Base-by-base conservation (phyloP, 1,140 invertebrate genomes). In the Atta texana region DNA sequence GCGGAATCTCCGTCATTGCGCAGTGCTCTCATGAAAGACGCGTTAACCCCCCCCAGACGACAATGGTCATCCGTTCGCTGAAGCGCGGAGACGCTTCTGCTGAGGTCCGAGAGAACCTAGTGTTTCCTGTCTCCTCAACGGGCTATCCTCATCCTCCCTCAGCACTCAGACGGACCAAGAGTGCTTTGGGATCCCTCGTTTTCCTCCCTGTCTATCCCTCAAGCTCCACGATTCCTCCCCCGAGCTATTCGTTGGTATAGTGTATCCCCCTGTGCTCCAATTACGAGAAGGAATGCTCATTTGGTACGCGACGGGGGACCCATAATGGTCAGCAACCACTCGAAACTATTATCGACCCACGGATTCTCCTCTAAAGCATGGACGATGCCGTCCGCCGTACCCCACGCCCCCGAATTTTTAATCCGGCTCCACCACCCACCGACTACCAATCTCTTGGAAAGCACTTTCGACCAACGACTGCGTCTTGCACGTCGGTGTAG, bases 281-380 rank as follows among this genome's bases (percentile, higher is more conserved):
- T 92, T 92, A 92, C 91, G 87, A 90, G 86, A 76, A 92, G 91
- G 91, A 92, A 92, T 92, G 91, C 91, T 92, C 91, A 92, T 92
- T 92, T 92, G 88, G 69, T 77, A 85, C 89, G 63, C 91, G 84
- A n/a, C 89, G 84, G 91, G 91, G 88, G 89, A 85, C 85, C 85
- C 74, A 69, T 92, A 92, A 92, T 91, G 91, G 91, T 89, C 91
- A 91, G 87, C 88, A 77, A 89, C 86, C 91, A 92, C 91, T 92
- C 89, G 84, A 92, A 92, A 91, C 91, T 92, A 92, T 92, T 92
- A 92, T 92, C 89, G 88, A 90, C 34, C 89, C 61, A 57, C 68
- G 82, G 39, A 78, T 85, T 71, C 57, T 66, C 63, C 34, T 68
- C 51, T 53, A 61, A 86, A 81, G 39, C 75, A 28, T 18, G 28